phyloP scores from a whole-genome alignment of 2,888 invertebrate genomes.

The Troides aeacus region DNA sequence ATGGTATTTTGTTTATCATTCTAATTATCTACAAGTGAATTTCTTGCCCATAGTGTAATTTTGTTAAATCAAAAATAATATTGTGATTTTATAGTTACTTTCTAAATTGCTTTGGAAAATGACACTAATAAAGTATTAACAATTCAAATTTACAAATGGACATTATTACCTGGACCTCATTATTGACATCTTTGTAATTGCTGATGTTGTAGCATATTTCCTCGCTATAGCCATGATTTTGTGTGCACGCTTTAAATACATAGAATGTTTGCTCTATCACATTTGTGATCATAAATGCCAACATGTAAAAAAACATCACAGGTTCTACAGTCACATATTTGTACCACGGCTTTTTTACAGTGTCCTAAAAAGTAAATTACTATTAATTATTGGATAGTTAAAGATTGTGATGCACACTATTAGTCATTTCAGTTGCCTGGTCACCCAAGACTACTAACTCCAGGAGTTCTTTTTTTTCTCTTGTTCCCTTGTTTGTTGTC shows the following conservation, averaged over 20 bases:
- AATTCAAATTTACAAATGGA: background rate
- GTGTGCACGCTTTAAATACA: slow-evolving; percentile 86
- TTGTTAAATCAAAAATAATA: too few species aligned
- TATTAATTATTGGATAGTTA: background rate
- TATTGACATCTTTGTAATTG: slow-evolving; percentile 80
- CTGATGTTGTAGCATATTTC: slow-evolving; percentile 83
- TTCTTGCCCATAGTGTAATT: too few species aligned
- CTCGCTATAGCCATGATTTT: slow-evolving; percentile 84
- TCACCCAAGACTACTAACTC: too few species aligned
- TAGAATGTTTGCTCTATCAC: slow-evolving; percentile 90
- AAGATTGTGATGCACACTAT: background rate
- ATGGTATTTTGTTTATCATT: too few species aligned
- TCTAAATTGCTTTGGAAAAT: background rate
- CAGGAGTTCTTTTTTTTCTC: too few species aligned
- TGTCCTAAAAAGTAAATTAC: slow-evolving; percentile 16
- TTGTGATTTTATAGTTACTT: too few species aligned
- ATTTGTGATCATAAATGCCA: slow-evolving; percentile 90
- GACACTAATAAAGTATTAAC: background rate
- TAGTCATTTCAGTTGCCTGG: background rate
- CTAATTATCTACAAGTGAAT: too few species aligned
- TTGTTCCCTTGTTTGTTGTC: too few species aligned
- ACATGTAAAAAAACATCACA: slow-evolving; percentile 92
- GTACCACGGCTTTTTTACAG: slow-evolving; percentile 55
- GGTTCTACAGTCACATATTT: slow-evolving; percentile 88
- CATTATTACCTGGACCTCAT: slow-evolving; percentile 79